phyloP scores from a whole-genome alignment of 2,888 invertebrate genomes.

The Watsonalla binaria region DNA sequence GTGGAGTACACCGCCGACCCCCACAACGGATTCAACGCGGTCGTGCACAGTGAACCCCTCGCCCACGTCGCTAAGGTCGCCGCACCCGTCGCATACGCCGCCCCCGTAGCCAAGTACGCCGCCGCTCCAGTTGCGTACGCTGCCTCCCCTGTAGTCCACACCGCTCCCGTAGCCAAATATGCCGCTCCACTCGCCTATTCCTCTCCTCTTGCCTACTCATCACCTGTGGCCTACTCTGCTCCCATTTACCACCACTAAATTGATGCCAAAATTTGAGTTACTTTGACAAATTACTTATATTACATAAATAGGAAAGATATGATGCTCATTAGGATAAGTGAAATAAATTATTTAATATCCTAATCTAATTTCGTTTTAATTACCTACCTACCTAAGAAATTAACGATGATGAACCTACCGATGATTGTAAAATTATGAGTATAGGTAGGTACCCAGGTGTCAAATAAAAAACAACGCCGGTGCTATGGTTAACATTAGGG shows the following conservation, averaged over 20 bases:
- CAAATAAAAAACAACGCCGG: too few relatives aligned
- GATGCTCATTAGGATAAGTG: slow-evolving; percentile 34
- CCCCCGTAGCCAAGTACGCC: slow-evolving; percentile 27
- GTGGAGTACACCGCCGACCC: slow-evolving; percentile 73
- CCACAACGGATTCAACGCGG: slow-evolving; percentile 77
- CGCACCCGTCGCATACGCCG: slow-evolving; percentile 33
- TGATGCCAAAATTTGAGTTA: slow-evolving; percentile 47
- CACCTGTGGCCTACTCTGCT: slow-evolving; percentile 34
- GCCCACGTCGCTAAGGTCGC: slow-evolving; percentile 38
- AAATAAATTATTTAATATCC: slow-evolving; percentile 43
- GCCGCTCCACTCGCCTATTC: slow-evolving; percentile 48
- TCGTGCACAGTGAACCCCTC: slow-evolving; percentile 68
- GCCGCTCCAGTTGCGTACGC: slow-evolving; percentile 50
- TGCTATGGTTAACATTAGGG: too few relatives aligned
- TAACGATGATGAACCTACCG: background rate
- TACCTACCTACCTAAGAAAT: background rate
- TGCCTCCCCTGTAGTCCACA: slow-evolving; percentile 23
- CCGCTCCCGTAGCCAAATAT: slow-evolving; percentile 21
- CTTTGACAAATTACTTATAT: slow-evolving; percentile 12
- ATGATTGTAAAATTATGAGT: too few relatives aligned
- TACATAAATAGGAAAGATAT: slow-evolving; percentile 15
- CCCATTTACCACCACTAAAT: slow-evolving; percentile 62
- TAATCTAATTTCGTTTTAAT: slow-evolving; percentile 12
- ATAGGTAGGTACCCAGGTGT: too few relatives aligned
- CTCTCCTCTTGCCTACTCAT: slow-evolving; percentile 28